Evolutionary conservation across 2,797 vertebrate genomes (phyloP).

Genomic region (Xenops minutus): DNA sequence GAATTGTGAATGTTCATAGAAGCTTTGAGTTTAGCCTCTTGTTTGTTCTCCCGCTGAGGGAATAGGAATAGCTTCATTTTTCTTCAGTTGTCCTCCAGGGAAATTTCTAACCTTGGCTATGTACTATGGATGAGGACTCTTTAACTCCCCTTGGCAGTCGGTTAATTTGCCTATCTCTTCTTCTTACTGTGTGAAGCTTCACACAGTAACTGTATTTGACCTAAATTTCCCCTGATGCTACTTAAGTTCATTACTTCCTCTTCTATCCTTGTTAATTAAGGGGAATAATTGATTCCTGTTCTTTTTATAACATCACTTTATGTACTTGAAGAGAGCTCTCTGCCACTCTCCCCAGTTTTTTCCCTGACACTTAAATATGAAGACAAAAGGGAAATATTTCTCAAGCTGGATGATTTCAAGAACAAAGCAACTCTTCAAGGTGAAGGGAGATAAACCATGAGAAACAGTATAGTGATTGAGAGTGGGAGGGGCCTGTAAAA

Average conservation of each 20-base stretch:
- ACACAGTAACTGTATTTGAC: constrained; percentile 15
- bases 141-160: neutral
- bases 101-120: constrained; percentile 21
- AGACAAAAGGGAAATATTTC: constrained; percentile 31
- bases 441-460: neutral
- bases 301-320: constrained; percentile 44
- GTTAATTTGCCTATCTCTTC: constrained; percentile 18
- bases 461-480: neutral
- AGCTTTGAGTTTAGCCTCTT: neutral
- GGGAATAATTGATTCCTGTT: constrained; percentile 54
- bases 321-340: constrained; percentile 14
- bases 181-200: constrained; percentile 20
- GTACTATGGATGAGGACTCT: neutral
- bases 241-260: constrained; percentile 61
- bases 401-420: neutral
- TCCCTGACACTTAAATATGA: neutral
- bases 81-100: neutral
- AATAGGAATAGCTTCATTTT: constrained; percentile 1
- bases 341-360: neutral
- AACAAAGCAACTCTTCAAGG: neutral
- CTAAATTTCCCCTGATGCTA: constrained; percentile 52
- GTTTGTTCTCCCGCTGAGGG: neutral
- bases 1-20: neutral
- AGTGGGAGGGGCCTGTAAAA: neutral
- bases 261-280: constrained; percentile 54